Percentiles rank a stretch among this genome's conserved stretches.
Conservation (phyloP, 2,113 vertebrate genomes). For the Microcebus jonahi region DNA sequence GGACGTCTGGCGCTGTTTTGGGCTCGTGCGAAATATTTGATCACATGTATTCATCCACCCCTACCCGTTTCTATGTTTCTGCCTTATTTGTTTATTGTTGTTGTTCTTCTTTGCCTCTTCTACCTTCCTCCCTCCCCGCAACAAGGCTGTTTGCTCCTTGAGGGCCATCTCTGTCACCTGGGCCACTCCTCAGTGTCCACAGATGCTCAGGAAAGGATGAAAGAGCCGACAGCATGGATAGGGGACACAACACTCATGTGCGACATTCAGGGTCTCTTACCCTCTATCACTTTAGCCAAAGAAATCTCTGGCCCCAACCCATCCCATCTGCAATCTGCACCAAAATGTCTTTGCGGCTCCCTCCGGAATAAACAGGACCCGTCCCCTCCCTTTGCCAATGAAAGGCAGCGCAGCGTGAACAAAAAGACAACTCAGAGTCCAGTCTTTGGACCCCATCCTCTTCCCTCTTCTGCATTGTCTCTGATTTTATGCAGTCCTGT, state of each 20-base stretch:
- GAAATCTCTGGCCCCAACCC: not conserved
- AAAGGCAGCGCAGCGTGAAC: not conserved
- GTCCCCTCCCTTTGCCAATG: not conserved
- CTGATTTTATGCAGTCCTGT: not conserved
- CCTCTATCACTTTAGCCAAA: not conserved
- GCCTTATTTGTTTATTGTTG: not conserved
- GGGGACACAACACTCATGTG: not conserved
- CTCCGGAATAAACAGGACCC: not conserved
- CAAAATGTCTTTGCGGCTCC: not conserved
- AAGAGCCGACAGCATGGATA: no score
- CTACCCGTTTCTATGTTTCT: not conserved
- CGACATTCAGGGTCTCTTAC: not conserved
- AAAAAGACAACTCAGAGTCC: not conserved
- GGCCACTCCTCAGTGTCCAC: rapidly evolving
- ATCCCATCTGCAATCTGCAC: no score
- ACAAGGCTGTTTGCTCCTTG: not conserved
- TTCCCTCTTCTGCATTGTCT: not conserved
- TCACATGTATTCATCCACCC: rapidly evolving
- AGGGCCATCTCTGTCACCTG: not conserved
- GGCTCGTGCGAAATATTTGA: not conserved
- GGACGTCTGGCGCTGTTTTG: not conserved
- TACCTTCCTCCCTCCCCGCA: not conserved
- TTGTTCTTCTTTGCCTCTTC: not conserved
- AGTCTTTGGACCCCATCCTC: not conserved
- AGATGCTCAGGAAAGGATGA: not conserved